Evolutionary conservation across 2,797 vertebrate genomes (phyloP), one percentile per base, ranked within the genome.

Genomic region (Leptodactylus fallax): DNA sequence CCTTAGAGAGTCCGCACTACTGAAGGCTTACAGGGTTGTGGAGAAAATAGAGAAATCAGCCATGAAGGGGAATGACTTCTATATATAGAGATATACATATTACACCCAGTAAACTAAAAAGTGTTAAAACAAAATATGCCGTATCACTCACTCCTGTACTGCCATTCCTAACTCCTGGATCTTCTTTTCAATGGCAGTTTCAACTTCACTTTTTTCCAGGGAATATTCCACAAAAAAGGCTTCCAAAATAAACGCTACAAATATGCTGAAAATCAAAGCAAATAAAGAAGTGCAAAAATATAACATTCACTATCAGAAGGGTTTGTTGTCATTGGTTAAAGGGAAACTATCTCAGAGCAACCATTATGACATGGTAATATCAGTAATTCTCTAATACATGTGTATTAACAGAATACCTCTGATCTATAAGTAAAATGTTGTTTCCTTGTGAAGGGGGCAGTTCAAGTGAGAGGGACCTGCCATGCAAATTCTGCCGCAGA

Each of bases 211-310:
- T 90, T 97, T 98, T 77, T 97, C 97, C 78, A 98, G 81, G 0
- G 96, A 97, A 89, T 98, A 98, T 71, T 98, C 97, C 90, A 99
- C 95, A 87, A 98, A 96, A 93, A 99, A 98, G 0, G 97, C 98
- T 91, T 99, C 98, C 79, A 99, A 92, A 81, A 98, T 96, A 87
- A 99, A 98, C 0, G 98, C 97, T 90, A 98, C 95, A 0, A 99
- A 98, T 92, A 99, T 98, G 47, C 98, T 99, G 92, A 13, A 92
- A 89, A 88, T 14, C 63, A 63, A 60, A 80, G 67, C 16, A 58
- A 1, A 85, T 14, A 72, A 10, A 16, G 27, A 17, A 47, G 7
- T 17, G 16, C 16, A 47, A 72, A 72, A 72, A 36, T 69, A 72
- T 47, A 72, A 72, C 16, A 72, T 47, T 21, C 45, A 8, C 14